A percentile compares a stretch with the other conserved stretches of the same genome.
These are phyloP conservation scores for Microplitis mediator DNA, from an alignment of 1,140 invertebrate genomes.

Conservation along the genomic window DNA sequence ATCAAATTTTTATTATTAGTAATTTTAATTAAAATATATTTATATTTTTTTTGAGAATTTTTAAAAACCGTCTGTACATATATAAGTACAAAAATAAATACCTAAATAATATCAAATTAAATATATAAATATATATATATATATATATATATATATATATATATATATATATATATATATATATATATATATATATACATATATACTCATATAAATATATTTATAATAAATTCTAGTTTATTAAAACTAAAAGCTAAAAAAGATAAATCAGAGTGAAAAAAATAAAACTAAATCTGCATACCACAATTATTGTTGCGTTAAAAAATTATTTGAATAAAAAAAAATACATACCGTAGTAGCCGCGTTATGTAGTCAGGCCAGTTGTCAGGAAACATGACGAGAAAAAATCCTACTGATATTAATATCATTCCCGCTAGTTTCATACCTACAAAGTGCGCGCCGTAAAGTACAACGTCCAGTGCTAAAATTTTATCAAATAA, in stretches of 20 bases:
- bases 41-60: constrained; percentile 42
- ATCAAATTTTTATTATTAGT: constrained; percentile 29
- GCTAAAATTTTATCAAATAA: constrained; percentile 66
- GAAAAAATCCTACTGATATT: constrained; percentile 87
- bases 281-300: constrained; percentile 50
- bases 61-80: constrained; percentile 31
- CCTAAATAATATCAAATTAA: constrained; percentile 17
- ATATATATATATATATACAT: constrained; percentile 48
- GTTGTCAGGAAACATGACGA: constrained; percentile 93
- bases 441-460: constrained; percentile 88
- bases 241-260: constrained; percentile 29
- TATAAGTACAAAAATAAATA: constrained; percentile 19
- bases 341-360: constrained; percentile 75
- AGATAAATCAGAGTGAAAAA: constrained; percentile 1
- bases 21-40: constrained; percentile 18
- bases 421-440: constrained; percentile 90
- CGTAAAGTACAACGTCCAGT: constrained; percentile 84
- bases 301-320: constrained; percentile 37
- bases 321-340: constrained; percentile 23
- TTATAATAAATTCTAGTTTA: not conserved
- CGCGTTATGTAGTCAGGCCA: constrained; percentile 94
- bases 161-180: constrained; percentile 39
- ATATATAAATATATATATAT: constrained; percentile 42
- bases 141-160: constrained; percentile 34
- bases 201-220: constrained; percentile 31